phyloP scores from a whole-genome alignment of 2,113 vertebrate species.

The Struthidea cinerea region DNA sequence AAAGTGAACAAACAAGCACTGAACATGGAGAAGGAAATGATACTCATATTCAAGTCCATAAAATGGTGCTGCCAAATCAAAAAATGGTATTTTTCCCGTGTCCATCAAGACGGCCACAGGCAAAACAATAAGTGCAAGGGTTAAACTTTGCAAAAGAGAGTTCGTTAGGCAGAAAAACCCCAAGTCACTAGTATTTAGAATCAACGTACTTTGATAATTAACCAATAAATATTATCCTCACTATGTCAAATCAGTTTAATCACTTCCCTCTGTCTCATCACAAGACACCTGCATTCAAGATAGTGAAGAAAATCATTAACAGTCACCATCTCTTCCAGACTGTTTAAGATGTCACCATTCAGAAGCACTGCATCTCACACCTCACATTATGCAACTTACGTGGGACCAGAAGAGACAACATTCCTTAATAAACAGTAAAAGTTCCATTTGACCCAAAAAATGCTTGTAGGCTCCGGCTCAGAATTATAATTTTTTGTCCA shows the following conservation, averaged over 20 bases:
- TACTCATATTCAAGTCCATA: not conserved
- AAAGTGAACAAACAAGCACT: not conserved
- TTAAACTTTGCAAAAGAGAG: not conserved
- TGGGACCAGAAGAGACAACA: not conserved
- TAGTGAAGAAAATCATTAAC: not conserved
- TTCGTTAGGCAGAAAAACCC: not conserved
- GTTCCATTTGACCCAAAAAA: not conserved
- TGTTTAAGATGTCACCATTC: not conserved
- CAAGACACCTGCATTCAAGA: not conserved
- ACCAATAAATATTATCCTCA: not conserved
- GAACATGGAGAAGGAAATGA: not conserved
- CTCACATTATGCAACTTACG: not conserved
- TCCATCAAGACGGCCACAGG: not conserved
- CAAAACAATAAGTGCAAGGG: not conserved
- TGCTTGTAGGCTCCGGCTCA: not conserved
- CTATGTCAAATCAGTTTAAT: not conserved
- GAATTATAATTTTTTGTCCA: not conserved
- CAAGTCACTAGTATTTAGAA: not conserved
- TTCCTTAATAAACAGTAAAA: not conserved
- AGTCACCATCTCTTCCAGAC: not conserved
- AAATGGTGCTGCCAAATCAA: not conserved
- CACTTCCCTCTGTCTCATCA: not conserved
- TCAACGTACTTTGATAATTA: not conserved
- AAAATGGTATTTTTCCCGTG: not conserved
- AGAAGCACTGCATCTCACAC: not conserved